Evolutionary conservation across 1,140 invertebrate species (phyloP).

Genomic region (Pogonus chalceus): DNA sequence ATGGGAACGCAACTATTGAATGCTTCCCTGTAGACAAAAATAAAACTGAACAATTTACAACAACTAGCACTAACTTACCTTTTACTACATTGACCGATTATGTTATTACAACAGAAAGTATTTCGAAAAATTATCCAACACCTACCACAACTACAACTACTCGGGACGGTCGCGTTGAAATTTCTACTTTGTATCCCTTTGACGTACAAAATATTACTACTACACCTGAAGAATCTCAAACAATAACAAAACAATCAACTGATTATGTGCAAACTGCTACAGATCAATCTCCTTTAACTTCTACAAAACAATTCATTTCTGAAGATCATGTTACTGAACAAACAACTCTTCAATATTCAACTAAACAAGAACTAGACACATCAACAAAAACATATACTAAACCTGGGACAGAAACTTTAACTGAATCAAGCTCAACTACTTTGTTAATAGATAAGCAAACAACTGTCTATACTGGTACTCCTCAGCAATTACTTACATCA

Average conservation of each 20-base stretch:
- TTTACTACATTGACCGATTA: not conserved
- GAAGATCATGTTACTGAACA: not conserved
- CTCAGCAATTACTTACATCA: too few relatives aligned
- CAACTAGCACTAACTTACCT: conserved; percentile 8
- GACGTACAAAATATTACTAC: not conserved
- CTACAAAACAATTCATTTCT: not conserved
- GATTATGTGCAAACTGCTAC: not conserved
- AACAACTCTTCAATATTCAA: too few relatives aligned
- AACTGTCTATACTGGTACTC: too few relatives aligned
- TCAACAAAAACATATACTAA: too few relatives aligned
- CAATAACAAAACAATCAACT: not conserved
- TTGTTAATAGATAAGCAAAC: too few relatives aligned
- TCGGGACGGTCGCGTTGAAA: not conserved
- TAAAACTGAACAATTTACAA: conserved; percentile 12
- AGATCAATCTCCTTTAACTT: not conserved
- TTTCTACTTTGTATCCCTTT: not conserved
- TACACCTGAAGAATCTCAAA: not conserved
- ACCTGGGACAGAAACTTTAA: too few relatives aligned
- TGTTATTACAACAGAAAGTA: not conserved
- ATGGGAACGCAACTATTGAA: conserved; percentile 31
- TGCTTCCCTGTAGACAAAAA: conserved; percentile 23
- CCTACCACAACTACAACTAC: not conserved
- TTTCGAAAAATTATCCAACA: not conserved
- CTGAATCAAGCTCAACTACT: too few relatives aligned
- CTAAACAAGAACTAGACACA: too few relatives aligned